phyloP scores from a whole-genome alignment of 2,888 invertebrate genomes.

The Oligia strigilis region DNA sequence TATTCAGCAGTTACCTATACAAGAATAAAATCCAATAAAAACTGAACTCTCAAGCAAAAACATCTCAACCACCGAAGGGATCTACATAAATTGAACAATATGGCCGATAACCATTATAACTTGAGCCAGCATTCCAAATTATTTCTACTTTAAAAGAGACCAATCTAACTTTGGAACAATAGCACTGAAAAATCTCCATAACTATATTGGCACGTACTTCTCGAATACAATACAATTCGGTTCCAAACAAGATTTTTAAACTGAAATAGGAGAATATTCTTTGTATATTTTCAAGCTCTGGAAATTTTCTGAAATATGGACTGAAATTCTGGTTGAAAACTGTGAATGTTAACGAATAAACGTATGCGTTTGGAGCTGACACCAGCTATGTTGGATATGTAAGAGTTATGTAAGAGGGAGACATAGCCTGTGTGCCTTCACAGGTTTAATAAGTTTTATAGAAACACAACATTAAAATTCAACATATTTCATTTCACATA shows the following conservation, averaged over 20 bases:
- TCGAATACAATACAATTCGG: conserved; percentile 53
- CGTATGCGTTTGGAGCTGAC: conserved; percentile 4
- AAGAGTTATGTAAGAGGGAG: not conserved
- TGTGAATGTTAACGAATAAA: conserved; percentile 37
- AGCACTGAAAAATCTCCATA: conserved; percentile 56
- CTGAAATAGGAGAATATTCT: conserved; percentile 50
- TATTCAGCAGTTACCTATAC: conserved; percentile 24
- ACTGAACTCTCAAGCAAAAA: conserved; percentile 35
- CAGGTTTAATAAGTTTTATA: not conserved
- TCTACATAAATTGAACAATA: conserved; percentile 46
- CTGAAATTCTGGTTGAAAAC: conserved; percentile 39
- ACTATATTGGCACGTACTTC: conserved; percentile 62
- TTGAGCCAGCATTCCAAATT: conserved; percentile 22
- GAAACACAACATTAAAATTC: not conserved
- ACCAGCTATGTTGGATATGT: conserved; percentile 6
- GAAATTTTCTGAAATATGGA: conserved; percentile 45
- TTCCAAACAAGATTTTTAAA: conserved; percentile 64
- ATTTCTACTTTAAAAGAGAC: conserved; percentile 32
- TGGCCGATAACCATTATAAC: conserved; percentile 27
- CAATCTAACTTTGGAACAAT: conserved; percentile 52
- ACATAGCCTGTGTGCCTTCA: too few species aligned
- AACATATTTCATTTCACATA: not conserved
- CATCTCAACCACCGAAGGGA: conserved; percentile 24
- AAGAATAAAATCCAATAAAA: conserved; percentile 46
- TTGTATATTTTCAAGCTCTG: conserved; percentile 52